phyloP scores from a whole-genome alignment of 1,140 invertebrate species.

The Lanistes nyassanus region DNA sequence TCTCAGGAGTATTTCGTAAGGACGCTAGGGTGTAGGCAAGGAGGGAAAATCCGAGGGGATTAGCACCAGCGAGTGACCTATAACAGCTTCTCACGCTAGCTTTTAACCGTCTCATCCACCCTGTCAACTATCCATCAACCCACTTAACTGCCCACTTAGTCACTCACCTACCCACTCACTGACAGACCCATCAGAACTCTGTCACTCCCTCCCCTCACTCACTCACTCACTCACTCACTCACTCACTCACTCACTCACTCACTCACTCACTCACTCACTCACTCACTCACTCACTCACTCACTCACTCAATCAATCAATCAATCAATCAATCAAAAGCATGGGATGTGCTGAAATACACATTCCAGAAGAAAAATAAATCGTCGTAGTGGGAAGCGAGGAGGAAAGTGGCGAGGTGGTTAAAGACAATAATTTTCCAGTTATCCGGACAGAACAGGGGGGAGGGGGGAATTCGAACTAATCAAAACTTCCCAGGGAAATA shows the following conservation, averaged over 20 bases:
- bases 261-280: neutral
- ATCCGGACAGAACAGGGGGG: too few relatives aligned
- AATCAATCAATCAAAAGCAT: too few relatives aligned
- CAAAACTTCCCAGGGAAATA: too few relatives aligned
- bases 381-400: too few relatives aligned
- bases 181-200: neutral
- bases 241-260: neutral
- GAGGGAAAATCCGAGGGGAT: neutral
- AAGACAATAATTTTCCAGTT: too few relatives aligned
- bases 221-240: conserved; percentile 1
- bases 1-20: too few relatives aligned
- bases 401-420: too few relatives aligned
- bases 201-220: neutral
- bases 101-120: neutral
- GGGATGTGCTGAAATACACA: too few relatives aligned
- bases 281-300: neutral
- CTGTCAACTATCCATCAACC: neutral
- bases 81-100: neutral
- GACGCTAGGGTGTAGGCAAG: too few relatives aligned
- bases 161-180: neutral
- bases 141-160: neutral
- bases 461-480: too few relatives aligned
- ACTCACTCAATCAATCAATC: too few relatives aligned
- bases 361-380: too few relatives aligned
- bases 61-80: neutral